A percentile compares a stretch with the other conserved stretches of the same genome.
phyloP scores from a whole-genome alignment of 1,140 invertebrate genomes.

The Drosophila leontia region DNA sequence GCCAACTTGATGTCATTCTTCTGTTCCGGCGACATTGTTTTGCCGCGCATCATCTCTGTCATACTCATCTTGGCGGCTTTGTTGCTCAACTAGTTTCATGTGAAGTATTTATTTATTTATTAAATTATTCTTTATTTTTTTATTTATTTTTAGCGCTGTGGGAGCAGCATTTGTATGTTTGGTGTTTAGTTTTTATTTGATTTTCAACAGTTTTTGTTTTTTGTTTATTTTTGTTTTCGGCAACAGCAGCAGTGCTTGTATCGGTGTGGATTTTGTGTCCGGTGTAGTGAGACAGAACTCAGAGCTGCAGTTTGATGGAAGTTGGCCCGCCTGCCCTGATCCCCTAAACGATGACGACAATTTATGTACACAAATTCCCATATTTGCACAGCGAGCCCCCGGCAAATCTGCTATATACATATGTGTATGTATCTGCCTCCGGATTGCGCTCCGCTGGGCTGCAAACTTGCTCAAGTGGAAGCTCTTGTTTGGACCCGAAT shows the following conservation, averaged over 20 bases:
- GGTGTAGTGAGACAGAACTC: constrained; percentile 2
- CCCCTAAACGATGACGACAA: constrained; percentile 45
- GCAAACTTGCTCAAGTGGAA: constrained; percentile 53
- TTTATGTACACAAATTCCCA: constrained; percentile 47
- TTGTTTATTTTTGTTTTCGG: constrained; percentile 6
- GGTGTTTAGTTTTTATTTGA: constrained; percentile 5
- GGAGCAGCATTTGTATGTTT: constrained; percentile 1
- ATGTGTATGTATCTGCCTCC: constrained; percentile 1
- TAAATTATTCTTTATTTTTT: background rate
- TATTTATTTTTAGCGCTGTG: background rate
- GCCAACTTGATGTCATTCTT: constrained; percentile 28
- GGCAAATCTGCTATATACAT: constrained; percentile 6
- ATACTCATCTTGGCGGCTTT: constrained; percentile 30
- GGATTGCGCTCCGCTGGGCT: constrained; percentile 38
- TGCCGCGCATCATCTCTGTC: constrained; percentile 39
- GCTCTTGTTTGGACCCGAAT: constrained; percentile 46
- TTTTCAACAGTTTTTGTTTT: background rate
- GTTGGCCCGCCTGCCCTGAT: constrained; percentile 32
- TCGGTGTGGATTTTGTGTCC: constrained; percentile 10
- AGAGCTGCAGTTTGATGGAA: constrained; percentile 26
- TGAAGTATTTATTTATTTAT: constrained; percentile 1
- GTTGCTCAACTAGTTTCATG: background rate
- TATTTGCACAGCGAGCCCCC: constrained; percentile 24
- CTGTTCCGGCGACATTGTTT: constrained; percentile 6
- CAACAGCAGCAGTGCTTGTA: background rate